Base-by-base conservation (phyloP, 2,113 vertebrate species). In the Engraulis encrasicolus region DNA sequence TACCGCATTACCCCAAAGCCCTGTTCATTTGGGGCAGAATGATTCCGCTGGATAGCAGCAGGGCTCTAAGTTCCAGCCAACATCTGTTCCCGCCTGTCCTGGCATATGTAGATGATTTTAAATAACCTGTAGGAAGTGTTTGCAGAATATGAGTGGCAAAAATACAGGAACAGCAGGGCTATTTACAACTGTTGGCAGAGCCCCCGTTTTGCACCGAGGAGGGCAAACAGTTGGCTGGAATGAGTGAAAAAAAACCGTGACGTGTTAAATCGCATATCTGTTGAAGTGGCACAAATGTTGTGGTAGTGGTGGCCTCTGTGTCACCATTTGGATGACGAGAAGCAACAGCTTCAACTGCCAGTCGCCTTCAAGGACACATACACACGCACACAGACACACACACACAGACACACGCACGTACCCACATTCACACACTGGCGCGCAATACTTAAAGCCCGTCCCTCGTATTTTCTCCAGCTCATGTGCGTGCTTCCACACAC, bases 261-360 rank as follows among this genome's bases (percentile, higher is more conserved):
- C 31, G 23, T 74, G 40, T 9, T 45, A 9, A 45, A 45, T 45
- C 40, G 40, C 3, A 9, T 5, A 45, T 45, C 40, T 45, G 40
- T 3, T 45, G 40, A 45, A 45, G 40, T 45, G 40, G 40, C 40
- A 45, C 40, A 5, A 45, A 45, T 45, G 27, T 71, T 58, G 20
- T 74, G 31, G 31, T 18, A 27, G 66, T 34, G 12, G 34, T 31
- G 23, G 12, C 61, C 23, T 27, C 61, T 31, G 66, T 23, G 34
- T 14, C 61, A 71, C 58, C 23, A 71, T 71, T 71, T 34, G 61
- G 61, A 34, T 74, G 27, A 74, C 6, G 66, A 74, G 66, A 74
- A 74, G 66, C 66, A 74, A 74, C 66, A 74, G 66, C 66, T 27
- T 74, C 66, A 74, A 74, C 31, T 74, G 27, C 66, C 66, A 74